Conservation (phyloP, 2,797 vertebrate genomes). For the Diglossa cyanea region DNA sequence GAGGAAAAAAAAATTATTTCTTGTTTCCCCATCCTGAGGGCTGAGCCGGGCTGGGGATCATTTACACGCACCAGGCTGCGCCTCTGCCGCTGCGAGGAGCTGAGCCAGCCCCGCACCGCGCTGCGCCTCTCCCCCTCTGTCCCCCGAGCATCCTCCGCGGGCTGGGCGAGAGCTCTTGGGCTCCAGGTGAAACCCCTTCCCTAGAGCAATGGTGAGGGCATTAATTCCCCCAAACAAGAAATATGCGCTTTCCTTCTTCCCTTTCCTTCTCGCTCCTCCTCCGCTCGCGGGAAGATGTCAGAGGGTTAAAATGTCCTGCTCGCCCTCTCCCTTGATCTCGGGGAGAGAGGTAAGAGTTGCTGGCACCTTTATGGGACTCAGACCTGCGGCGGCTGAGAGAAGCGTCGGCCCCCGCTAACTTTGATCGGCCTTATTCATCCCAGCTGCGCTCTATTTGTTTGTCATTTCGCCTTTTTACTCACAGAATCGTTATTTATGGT, state of each 20-base stretch:
- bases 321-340: constrained; percentile 80
- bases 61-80: neutral
- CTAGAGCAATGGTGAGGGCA: neutral
- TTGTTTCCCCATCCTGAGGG: neutral
- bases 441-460: constrained; percentile 84
- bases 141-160: neutral
- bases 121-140: neutral
- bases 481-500: constrained; percentile 78
- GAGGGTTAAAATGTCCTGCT: constrained; percentile 63
- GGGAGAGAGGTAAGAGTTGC: constrained; percentile 71
- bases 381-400: constrained; percentile 74
- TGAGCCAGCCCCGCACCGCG: accelerated
- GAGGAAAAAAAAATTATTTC: neutral
- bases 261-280: neutral
- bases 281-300: neutral
- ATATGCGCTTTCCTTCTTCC: neutral
- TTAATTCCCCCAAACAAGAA: neutral
- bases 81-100: neutral
- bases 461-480: constrained; percentile 68
- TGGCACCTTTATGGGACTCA: constrained; percentile 85
- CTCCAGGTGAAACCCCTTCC: neutral
- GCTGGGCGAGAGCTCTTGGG: neutral
- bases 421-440: constrained; percentile 86
- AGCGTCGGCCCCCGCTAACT: constrained; percentile 65
- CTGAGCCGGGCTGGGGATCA: neutral